Evolutionary conservation across 2,797 vertebrate genomes (phyloP).

Genomic region (Neopelma chrysocephalum): DNA sequence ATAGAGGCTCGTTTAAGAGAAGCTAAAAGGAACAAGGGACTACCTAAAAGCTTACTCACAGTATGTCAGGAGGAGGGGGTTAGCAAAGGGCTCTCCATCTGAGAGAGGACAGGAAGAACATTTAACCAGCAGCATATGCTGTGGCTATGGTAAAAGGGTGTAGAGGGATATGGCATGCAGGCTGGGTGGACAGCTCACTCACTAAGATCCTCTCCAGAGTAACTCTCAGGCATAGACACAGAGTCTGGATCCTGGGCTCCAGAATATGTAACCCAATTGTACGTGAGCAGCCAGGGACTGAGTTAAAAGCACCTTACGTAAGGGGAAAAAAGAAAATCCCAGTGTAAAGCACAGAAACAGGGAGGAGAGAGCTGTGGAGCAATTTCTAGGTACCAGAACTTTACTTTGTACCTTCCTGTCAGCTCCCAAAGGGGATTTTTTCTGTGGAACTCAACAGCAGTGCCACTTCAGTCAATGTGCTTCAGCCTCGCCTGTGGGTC

Average conservation of each 20-base stretch:
- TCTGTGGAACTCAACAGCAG: not conserved
- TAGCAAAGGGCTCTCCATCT: not conserved
- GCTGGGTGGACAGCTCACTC: not conserved
- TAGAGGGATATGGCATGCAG: not conserved
- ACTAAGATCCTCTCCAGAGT: not conserved
- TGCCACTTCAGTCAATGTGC: not conserved
- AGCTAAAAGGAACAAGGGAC: not conserved
- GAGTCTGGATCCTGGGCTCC: not conserved
- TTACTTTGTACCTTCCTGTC: not conserved
- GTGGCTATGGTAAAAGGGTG: not conserved
- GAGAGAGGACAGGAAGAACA: not conserved
- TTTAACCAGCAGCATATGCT: not conserved
- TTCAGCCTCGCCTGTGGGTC: not conserved
- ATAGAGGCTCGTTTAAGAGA: not conserved
- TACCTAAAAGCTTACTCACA: not conserved
- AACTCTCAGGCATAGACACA: not conserved
- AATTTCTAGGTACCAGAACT: not conserved
- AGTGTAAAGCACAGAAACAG: not conserved
- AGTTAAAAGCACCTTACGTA: not conserved
- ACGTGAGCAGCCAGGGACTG: rapidly evolving
- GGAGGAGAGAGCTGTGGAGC: not conserved
- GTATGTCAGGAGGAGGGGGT: not conserved
- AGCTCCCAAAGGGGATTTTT: not conserved
- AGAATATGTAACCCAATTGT: not conserved
- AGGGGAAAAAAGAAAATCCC: not conserved